Conservation (phyloP, 2,113 vertebrate species). For the Xenus cinereus region DNA sequence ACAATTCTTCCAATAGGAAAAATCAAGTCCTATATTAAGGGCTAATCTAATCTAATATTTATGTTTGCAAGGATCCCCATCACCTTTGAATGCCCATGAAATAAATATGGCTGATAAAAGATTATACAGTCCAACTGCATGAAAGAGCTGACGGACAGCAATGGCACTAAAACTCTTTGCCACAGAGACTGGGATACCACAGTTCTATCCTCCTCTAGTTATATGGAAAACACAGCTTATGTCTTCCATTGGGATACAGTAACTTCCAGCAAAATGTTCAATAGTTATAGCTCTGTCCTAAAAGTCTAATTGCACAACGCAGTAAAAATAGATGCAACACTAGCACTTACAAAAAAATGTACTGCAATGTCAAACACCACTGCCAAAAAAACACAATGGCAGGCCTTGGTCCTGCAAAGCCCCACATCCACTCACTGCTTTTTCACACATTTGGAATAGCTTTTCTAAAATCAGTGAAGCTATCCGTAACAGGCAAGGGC, state of each 20-base stretch:
- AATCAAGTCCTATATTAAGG: background rate
- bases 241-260: background rate
- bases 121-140: background rate
- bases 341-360: background rate
- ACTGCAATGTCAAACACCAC: background rate
- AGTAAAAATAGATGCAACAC: conserved; percentile 32
- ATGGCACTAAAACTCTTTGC: background rate
- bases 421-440: background rate
- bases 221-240: background rate
- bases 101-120: background rate
- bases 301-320: conserved; percentile 27
- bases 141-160: background rate
- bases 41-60: background rate
- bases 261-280: background rate
- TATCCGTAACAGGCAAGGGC: background rate
- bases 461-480: background rate
- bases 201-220: background rate
- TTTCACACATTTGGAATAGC: conserved; percentile 20
- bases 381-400: conserved; percentile 22
- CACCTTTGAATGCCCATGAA: background rate
- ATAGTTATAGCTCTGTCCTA: background rate
- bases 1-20: background rate
- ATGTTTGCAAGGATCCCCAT: background rate
- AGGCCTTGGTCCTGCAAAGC: conserved; percentile 35
- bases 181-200: background rate